Evolutionary conservation across 2,888 invertebrate genomes (phyloP).

Genomic region (Scelioninae gen. 1): DNA sequence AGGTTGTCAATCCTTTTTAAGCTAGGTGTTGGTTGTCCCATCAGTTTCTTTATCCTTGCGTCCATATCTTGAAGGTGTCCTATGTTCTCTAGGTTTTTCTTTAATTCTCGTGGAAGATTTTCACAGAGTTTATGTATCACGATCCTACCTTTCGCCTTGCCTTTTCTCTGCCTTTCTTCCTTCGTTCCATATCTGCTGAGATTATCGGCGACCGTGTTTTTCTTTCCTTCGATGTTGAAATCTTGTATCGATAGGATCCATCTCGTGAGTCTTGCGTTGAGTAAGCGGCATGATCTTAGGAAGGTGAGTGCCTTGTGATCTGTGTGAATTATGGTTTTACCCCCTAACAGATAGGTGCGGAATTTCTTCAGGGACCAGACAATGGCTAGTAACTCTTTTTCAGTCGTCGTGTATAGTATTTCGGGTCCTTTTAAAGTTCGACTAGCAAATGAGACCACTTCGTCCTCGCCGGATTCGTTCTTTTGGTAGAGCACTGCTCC

Average conservation of each 20-base stretch:
- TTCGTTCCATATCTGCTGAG: neutral
- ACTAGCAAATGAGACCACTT: neutral
- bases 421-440: neutral
- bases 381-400: neutral
- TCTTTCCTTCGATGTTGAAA: neutral
- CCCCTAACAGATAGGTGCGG: neutral
- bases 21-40: neutral
- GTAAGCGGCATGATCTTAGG: neutral
- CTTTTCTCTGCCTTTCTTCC: neutral
- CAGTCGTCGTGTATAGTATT: neutral
- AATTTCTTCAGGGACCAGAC: neutral
- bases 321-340: neutral
- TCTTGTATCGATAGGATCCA: neutral
- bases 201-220: neutral
- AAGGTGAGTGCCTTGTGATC: neutral
- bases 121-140: too few relatives aligned
- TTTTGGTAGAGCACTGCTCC: neutral
- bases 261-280: neutral
- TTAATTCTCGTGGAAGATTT: too few relatives aligned
- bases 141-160: neutral
- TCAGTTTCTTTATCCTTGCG: too few relatives aligned
- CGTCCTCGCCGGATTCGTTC: neutral
- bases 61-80: too few relatives aligned
- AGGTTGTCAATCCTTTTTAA: neutral
- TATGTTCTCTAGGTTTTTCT: too few relatives aligned